Percentiles rank a stretch among this genome's conserved stretches.
Conservation (phyloP, 2,113 vertebrate genomes). For the Cebus imitator region DNA sequence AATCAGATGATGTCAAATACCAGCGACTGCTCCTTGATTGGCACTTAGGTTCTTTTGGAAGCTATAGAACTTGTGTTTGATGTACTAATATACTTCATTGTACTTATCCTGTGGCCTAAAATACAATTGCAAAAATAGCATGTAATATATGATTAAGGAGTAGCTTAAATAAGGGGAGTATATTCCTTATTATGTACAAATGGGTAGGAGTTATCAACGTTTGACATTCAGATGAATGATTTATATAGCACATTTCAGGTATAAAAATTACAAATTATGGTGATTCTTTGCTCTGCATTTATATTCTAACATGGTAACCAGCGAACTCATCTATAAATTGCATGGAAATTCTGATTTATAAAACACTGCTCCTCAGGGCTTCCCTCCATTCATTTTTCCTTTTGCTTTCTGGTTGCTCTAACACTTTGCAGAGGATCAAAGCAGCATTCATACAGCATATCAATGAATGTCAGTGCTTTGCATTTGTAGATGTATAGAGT, state of each 20-base stretch:
- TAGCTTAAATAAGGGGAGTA: not conserved
- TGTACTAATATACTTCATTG: not conserved
- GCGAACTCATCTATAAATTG: constrained; percentile 49
- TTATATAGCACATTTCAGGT: not conserved
- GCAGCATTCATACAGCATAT: not conserved
- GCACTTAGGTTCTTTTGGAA: not conserved
- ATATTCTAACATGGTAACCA: not conserved
- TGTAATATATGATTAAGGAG: not conserved
- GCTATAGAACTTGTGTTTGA: not conserved
- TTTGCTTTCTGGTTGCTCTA: constrained; percentile 56
- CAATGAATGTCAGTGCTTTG: not conserved
- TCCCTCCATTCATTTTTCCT: constrained; percentile 38
- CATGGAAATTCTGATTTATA: constrained; percentile 57
- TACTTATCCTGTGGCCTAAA: not conserved
- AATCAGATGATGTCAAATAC: not conserved
- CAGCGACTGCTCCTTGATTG: not conserved
- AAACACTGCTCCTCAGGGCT: constrained; percentile 47
- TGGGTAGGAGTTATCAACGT: not conserved
- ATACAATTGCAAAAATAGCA: not conserved
- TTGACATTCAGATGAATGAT: not conserved
- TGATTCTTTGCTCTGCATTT: not conserved
- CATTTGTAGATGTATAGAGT: constrained; percentile 40
- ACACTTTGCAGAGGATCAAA: constrained; percentile 67
- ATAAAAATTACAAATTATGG: not conserved
- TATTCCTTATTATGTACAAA: not conserved